phyloP scores from a whole-genome alignment of 2,113 vertebrate genomes.

The Rhadina sibilatrix region DNA sequence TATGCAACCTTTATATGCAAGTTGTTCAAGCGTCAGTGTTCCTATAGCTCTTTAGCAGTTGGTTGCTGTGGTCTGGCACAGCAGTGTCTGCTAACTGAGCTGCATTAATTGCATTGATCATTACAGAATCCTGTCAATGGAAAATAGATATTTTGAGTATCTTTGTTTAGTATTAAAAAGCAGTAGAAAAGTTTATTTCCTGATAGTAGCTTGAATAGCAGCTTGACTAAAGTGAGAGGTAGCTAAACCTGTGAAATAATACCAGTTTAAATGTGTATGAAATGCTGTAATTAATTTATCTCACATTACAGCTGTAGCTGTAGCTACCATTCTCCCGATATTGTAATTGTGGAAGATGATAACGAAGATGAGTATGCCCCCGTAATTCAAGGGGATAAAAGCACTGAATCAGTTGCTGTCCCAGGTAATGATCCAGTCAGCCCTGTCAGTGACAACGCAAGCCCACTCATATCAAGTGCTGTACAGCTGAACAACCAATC shows the following conservation, averaged over 20 bases:
- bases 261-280: neutral
- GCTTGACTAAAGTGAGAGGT: neutral
- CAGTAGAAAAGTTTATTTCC: neutral
- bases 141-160: neutral
- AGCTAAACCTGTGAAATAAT: neutral
- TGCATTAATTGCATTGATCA: neutral
- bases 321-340: conserved; percentile 76
- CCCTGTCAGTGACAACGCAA: conserved; percentile 38
- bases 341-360: conserved; percentile 87
- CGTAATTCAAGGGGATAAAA: conserved; percentile 74
- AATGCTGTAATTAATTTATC: neutral
- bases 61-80: neutral
- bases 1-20: neutral
- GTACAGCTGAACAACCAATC: conserved; percentile 85
- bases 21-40: neutral
- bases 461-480: conserved; percentile 75
- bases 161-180: neutral
- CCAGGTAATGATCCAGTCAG: conserved; percentile 38
- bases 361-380: conserved; percentile 74
- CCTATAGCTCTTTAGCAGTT: neutral
- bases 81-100: neutral
- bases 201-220: neutral
- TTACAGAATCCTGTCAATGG: neutral
- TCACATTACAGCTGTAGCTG: conserved; percentile 57
- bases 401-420: conserved; percentile 36